Base-by-base conservation (phyloP, 2,113 vertebrate genomes). In the Entomyzon cyanotis region DNA sequence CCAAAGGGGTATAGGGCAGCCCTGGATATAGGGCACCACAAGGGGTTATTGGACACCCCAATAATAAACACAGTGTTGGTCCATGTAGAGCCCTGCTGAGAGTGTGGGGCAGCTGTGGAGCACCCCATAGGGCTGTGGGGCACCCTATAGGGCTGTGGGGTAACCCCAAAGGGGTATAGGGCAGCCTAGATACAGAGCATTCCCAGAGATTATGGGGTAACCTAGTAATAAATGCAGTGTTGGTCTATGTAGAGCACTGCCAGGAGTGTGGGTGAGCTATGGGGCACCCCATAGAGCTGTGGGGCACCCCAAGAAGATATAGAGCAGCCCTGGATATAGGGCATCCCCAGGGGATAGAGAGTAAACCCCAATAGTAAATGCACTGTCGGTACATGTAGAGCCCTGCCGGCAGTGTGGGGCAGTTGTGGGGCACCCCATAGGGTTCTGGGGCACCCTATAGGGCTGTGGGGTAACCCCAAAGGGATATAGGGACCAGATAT, bases 51-150 rank as follows among this genome's bases (percentile, higher is more conserved):
- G 31, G 41, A 70, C 27, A 37, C 37, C 37, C 37, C 37, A 37
- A 37, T 37, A 37, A 37, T 37, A 99, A 17, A 99, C 98, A 31
- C 99, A 99, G n/a, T 98, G 98, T 24, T 99, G 98, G 94, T 99
- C 99, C 99, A 99, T 99, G 84, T 99, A 99, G 97, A 99, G 99
- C 80, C 99, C 99, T 99, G 49, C 46, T 27, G 5, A 1, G n/a
- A 25, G 28, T 15, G 23, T 44, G 65, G 33, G n/a, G 8, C 13
- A 18, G 21, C 17, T 37, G 15, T 37, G 12, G 67, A 33, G 15
- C 16, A 27, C 17, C 11, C 18, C 18, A 23, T 11, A 10, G 10
- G 3, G 6, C 35, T 70, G 19, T 44, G 18, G 44, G 44, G 44
- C 44, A 44, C 44, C 44, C 44, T 18, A 44, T 7, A 44, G 15